phyloP scores from a whole-genome alignment of 2,113 vertebrate genomes.

The Dendrocopos noguchii region DNA sequence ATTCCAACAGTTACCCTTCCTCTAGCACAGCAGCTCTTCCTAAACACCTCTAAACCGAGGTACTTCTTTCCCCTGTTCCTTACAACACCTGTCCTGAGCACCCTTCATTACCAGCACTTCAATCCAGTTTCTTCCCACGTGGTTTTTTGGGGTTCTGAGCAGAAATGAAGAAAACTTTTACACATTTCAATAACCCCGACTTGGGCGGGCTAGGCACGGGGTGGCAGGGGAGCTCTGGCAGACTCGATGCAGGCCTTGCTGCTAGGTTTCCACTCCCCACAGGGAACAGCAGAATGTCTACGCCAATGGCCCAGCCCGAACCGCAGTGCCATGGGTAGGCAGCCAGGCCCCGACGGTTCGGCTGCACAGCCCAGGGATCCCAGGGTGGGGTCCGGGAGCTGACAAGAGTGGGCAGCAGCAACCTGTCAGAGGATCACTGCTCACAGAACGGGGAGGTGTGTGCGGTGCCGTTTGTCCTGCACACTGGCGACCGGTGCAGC shows the following conservation, averaged over 20 bases:
- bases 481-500: background rate
- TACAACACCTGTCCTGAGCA: background rate
- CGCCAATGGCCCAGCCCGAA: background rate
- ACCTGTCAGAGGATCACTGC: background rate
- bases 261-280: background rate
- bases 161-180: background rate
- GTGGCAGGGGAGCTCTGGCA: background rate
- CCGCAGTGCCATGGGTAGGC: background rate
- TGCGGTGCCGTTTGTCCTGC: accelerated
- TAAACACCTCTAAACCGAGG: background rate
- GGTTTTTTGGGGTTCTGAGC: background rate
- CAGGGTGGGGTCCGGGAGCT: background rate
- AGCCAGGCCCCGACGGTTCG: accelerated
- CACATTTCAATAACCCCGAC: background rate
- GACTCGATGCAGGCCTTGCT: background rate
- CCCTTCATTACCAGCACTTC: background rate
- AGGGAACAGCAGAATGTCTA: background rate
- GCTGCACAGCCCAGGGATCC: background rate
- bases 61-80: background rate
- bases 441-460: accelerated
- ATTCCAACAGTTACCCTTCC: background rate
- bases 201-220: background rate
- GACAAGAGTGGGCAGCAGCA: too few species aligned
- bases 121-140: background rate
- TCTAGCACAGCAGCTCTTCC: background rate